Evolutionary conservation across 1,140 invertebrate genomes (phyloP).

Genomic region (Daktulosphaira vitifoliae): DNA sequence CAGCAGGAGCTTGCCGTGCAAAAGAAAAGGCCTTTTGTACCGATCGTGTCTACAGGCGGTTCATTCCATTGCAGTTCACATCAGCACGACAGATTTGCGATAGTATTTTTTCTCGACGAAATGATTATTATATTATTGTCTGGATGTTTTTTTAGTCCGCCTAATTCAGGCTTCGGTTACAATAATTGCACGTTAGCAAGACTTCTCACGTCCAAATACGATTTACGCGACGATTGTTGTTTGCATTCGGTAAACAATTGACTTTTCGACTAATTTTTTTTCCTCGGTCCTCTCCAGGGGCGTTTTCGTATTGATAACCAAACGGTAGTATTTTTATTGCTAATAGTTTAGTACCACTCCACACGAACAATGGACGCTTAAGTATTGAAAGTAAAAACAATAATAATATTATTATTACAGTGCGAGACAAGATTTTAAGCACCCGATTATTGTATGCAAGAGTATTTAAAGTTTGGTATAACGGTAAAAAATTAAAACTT

Average conservation of each 20-base stretch:
- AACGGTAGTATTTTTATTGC: too few species aligned
- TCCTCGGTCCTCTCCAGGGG: constrained; percentile 1
- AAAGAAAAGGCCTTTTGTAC: constrained; percentile 23
- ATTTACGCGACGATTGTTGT: constrained; percentile 12
- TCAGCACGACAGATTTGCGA: constrained; percentile 30
- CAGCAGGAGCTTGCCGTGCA: constrained; percentile 18
- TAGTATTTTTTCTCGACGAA: neutral
- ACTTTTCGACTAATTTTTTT: constrained; percentile 8
- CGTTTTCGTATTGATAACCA: neutral
- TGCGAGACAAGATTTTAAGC: too few species aligned
- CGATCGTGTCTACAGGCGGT: constrained; percentile 21
- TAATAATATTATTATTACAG: too few species aligned
- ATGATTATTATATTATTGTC: constrained; percentile 8
- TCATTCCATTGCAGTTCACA: constrained; percentile 31
- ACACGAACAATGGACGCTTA: too few species aligned
- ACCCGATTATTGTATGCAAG: too few species aligned
- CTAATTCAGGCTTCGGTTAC: constrained; percentile 29
- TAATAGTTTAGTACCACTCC: too few species aligned
- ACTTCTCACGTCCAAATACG: constrained; percentile 33
- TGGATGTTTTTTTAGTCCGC: constrained; percentile 17
- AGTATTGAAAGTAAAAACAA: too few species aligned
- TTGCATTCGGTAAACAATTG: constrained; percentile 4
- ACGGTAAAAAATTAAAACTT: too few species aligned
- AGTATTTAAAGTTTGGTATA: too few species aligned
- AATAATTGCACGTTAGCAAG: constrained; percentile 22